Percentiles rank a stretch among this genome's conserved stretches.
phyloP scores from a whole-genome alignment of 2,797 vertebrate species.

The Sitta carolinensis region DNA sequence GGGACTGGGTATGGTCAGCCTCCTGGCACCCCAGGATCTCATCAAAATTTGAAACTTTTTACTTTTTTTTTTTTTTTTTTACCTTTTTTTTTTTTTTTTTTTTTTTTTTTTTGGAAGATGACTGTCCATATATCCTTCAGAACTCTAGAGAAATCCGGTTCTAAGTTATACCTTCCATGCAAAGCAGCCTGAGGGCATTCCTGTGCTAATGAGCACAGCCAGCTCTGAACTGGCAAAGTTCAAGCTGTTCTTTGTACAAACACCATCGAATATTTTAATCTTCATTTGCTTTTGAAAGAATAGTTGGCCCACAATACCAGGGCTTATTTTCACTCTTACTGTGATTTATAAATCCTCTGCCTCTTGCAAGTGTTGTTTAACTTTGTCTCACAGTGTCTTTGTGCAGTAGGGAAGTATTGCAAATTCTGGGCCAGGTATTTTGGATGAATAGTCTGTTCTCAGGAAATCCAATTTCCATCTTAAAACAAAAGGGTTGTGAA shows the following conservation, averaged over 20 bases:
- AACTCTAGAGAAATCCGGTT: not conserved
- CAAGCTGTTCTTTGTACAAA: conserved; percentile 63
- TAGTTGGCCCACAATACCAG: conserved; percentile 5
- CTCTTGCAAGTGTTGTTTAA: not conserved
- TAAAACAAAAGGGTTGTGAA: not conserved
- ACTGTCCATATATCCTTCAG: not conserved
- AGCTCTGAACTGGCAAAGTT: conserved; percentile 57
- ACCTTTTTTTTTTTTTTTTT: not conserved
- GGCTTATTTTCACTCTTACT: conserved; percentile 9
- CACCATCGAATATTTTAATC: conserved; percentile 45
- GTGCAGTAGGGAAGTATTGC: not conserved
- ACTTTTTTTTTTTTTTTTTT: not conserved
- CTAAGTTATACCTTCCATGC: conserved; percentile 11
- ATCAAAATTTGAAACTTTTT: not conserved
- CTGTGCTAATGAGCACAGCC: conserved; percentile 51
- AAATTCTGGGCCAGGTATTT: not conserved
- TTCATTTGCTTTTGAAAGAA: conserved; percentile 36
- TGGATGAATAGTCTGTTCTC: not conserved
- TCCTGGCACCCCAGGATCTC: not conserved
- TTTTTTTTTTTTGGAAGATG: not conserved
- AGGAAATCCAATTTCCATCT: not conserved
- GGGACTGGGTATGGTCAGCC: not conserved
- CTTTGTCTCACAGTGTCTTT: not conserved
- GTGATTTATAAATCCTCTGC: not conserved
- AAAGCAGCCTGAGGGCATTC: conserved; percentile 56